Evolutionary conservation across 35 echinoderm and acorn worm genomes (phyloP).

Genomic region (Lytechinus variegatus): DNA sequence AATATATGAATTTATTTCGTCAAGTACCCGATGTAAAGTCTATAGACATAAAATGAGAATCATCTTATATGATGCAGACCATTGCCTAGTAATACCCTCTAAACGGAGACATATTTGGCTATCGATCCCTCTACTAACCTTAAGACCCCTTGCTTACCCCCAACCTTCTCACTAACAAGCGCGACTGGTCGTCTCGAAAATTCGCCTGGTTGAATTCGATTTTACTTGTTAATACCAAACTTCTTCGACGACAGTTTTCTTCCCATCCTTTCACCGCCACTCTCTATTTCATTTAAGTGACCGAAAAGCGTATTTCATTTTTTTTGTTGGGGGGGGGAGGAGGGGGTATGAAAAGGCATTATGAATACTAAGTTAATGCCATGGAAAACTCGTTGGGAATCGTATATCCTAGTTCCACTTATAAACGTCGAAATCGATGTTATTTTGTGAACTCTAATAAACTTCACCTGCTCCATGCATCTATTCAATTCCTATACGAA

Average conservation of each 20-base stretch:
- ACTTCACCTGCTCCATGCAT: not conserved
- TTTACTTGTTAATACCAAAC: not conserved
- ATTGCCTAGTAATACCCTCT: not conserved
- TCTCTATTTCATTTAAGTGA: not conserved
- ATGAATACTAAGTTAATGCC: too few species aligned
- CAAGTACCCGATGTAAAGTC: not conserved
- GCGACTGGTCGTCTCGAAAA: slow-evolving; percentile 26
- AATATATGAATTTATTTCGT: not conserved
- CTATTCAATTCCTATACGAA: not conserved
- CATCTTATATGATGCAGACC: not conserved
- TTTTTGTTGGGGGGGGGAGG: too few species aligned
- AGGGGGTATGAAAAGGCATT: too few species aligned
- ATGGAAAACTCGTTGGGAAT: not conserved
- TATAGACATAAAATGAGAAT: not conserved
- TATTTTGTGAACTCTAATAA: not conserved
- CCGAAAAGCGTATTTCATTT: not conserved
- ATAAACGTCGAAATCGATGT: not conserved
- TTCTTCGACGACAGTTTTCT: not conserved
- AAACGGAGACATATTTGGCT: not conserved
- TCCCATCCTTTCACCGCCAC: not conserved
- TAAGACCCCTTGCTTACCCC: not conserved
- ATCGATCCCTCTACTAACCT: not conserved
- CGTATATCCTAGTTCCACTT: not conserved
- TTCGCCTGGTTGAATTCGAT: slow-evolving; percentile 37
- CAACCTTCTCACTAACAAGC: not conserved